Conservation (phyloP, 2,888 invertebrate genomes). For the Helleia helle region DNA sequence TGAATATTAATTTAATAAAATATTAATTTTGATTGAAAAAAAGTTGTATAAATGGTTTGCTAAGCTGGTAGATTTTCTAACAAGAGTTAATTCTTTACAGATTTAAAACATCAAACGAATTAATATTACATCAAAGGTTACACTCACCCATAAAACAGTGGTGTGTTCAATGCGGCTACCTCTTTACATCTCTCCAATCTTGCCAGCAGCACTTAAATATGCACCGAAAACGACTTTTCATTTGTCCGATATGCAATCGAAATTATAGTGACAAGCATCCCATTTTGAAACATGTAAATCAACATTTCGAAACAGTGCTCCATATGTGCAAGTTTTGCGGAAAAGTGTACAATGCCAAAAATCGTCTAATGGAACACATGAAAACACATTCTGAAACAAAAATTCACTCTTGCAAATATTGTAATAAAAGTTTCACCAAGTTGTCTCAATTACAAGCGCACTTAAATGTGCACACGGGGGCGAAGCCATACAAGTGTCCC, state of each 20-base stretch:
- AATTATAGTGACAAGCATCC: slow-evolving; percentile 63
- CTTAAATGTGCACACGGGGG: slow-evolving; percentile 71
- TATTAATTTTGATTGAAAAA: too few species aligned
- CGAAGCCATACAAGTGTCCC: slow-evolving; percentile 69
- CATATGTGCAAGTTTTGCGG: slow-evolving; percentile 74
- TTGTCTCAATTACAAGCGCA: slow-evolving; percentile 56
- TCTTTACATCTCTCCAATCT: slow-evolving; percentile 35
- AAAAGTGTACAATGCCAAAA: slow-evolving; percentile 62
- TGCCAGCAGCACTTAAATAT: slow-evolving; percentile 44
- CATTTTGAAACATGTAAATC: slow-evolving; percentile 42
- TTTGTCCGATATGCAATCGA: slow-evolving; percentile 74
- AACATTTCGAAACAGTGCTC: slow-evolving; percentile 45
- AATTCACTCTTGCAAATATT: slow-evolving; percentile 62
- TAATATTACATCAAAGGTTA: slow-evolving; percentile 38
- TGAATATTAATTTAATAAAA: too few species aligned
- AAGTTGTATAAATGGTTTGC: too few species aligned
- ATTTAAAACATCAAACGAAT: slow-evolving; percentile 39
- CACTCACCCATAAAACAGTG: slow-evolving; percentile 34
- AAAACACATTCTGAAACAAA: slow-evolving; percentile 54
- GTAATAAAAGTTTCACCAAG: slow-evolving; percentile 59
- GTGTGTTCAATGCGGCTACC: slow-evolving; percentile 50
- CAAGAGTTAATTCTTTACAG: slow-evolving; percentile 25
- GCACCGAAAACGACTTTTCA: slow-evolving; percentile 42
- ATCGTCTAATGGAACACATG: slow-evolving; percentile 42
- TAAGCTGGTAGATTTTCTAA: background rate